Conservation (phyloP, 2,113 vertebrate genomes). For the Tor tambroides region DNA sequence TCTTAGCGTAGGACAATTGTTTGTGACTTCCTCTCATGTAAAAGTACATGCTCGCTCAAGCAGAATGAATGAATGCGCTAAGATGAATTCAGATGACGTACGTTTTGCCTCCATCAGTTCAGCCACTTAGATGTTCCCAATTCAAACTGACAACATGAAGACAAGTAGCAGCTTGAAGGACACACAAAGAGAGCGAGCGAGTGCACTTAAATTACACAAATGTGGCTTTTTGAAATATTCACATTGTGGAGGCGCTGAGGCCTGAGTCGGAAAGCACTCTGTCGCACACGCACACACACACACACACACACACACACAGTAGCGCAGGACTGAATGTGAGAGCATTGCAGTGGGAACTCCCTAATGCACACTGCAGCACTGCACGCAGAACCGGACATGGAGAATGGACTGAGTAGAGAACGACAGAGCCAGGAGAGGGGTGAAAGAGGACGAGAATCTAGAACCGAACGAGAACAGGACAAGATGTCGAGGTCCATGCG, state of each 20-base stretch:
- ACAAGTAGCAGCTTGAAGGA: conserved; percentile 13
- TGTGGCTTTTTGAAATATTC: conserved; percentile 64
- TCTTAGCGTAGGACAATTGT: neutral
- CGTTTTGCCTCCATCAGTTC: neutral
- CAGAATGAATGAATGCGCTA: neutral
- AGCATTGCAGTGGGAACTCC: conserved; percentile 42
- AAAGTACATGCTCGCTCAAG: conserved; percentile 24
- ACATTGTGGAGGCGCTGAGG: conserved; percentile 55
- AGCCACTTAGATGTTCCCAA: conserved; percentile 19
- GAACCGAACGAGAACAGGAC: neutral
- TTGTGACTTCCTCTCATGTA: neutral
- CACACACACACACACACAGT: conserved; percentile 54
- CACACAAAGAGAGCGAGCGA: neutral
- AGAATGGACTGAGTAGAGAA: neutral
- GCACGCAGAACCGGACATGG: neutral
- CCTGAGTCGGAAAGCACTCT: conserved; percentile 66
- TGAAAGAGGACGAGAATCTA: neutral
- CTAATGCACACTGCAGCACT: conserved; percentile 35
- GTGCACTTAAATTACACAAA: conserved; percentile 33
- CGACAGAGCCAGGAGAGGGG: neutral
- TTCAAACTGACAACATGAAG: conserved; percentile 30
- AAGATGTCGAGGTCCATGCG: conserved; percentile 49
- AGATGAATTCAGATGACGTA: conserved; percentile 10
- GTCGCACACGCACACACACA: conserved; percentile 27
- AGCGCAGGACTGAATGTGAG: conserved; percentile 29